Conservation (phyloP, 2,113 vertebrate species). For the Enhydra lutris region DNA sequence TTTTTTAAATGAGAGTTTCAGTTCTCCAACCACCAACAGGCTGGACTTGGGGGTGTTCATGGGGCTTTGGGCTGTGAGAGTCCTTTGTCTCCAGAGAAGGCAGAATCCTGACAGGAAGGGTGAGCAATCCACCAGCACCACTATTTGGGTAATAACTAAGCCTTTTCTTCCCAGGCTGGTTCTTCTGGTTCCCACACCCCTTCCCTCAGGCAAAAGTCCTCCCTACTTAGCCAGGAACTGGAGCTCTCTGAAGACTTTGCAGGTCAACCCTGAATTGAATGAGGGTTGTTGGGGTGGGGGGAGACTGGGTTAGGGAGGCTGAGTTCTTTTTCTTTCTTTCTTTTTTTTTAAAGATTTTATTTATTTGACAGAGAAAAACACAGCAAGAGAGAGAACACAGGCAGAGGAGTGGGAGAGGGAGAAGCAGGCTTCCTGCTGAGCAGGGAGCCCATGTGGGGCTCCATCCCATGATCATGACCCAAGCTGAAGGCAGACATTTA, state of each 20-base stretch:
- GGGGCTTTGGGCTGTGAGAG: neutral
- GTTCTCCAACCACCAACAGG: neutral
- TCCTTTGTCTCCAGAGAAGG: slow-evolving; percentile 37
- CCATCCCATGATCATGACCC: too few species aligned
- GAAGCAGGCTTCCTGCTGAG: too few species aligned
- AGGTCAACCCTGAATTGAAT: neutral
- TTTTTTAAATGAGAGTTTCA: slow-evolving; percentile 37
- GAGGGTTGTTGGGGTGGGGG: neutral
- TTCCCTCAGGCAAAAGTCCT: neutral
- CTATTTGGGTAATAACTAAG: slow-evolving; percentile 14
- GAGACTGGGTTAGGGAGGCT: neutral
- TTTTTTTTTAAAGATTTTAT: neutral
- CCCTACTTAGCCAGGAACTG: neutral
- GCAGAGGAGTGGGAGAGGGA: too few species aligned
- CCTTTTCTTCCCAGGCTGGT: slow-evolving; percentile 47
- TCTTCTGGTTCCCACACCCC: neutral
- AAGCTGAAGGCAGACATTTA: too few species aligned
- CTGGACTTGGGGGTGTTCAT: neutral
- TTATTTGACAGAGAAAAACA: too few species aligned
- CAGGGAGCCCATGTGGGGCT: too few species aligned
- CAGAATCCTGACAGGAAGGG: neutral
- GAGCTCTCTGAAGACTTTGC: neutral
- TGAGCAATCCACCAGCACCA: neutral
- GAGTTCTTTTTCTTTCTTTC: neutral
- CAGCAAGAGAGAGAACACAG: too few species aligned